Base-by-base conservation (phyloP, 1,140 invertebrate genomes). In the Pachypeltis micranthus region DNA sequence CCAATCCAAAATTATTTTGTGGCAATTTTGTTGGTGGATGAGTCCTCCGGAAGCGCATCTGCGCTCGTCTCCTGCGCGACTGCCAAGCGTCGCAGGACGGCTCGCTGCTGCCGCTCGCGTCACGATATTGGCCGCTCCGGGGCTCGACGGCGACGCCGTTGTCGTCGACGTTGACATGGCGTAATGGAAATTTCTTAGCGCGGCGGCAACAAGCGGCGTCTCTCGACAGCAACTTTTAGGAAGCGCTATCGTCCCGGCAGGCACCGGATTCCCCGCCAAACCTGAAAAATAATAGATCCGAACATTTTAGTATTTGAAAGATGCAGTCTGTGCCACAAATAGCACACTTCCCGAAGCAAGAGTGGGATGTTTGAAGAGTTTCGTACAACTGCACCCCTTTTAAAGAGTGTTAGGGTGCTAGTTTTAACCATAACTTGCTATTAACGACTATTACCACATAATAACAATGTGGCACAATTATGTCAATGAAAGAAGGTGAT, bases 1-100 rank as follows among this genome's bases (percentile, higher is more conserved):
- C 84, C 90, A 92, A 26, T 79, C 74, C 34, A 85, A 76, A 28
- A 91, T 75, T 44, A 84, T 83, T 28, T 83, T 84, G 74, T 89
- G 47, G 87, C 88, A 14, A 69, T 44, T n/a, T 51, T 60, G 39
- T 65, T 64, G 63, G 64, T 63, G 10, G 58, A 59, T 54, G 27
- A 64, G 19, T 73, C 72, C 16, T 73, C 72, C 67, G 74, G 74
- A 14, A 72, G 74, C 19, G 72, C 69, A 70, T 70, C 70, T 59
- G 2, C 57, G 10, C 27, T 59, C 58, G 31, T 44, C 57, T 19
- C 19, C 25, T 28, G 44, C 23, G 59, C 44, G 2, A 61, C 44
- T 44, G 16, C 65, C 44, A 16, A 55, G 34, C 34, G 58, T 23
- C 31, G 47, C 59, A 28, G 47, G 44, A 34, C 56, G 63, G n/a